Conservation (phyloP, 1,140 invertebrate species). For the Tribolium castaneum region DNA sequence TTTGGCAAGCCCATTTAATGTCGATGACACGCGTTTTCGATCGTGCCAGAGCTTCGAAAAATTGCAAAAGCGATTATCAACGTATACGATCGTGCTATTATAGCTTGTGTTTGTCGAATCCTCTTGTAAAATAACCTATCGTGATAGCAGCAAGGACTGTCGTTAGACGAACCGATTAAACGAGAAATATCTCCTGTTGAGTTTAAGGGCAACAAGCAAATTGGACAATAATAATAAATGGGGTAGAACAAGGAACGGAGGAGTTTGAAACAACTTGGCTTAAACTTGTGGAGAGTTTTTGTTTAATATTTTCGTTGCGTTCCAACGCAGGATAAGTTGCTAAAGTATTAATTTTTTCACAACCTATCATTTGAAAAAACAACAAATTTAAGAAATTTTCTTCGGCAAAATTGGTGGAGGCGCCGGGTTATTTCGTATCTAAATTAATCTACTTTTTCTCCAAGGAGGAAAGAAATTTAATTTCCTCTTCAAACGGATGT, state of each 20-base stretch:
- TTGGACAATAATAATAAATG: constrained; percentile 9
- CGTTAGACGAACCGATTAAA: neutral
- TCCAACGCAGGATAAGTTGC: too few relatives aligned
- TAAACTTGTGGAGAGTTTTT: neutral
- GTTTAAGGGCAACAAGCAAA: constrained; percentile 9
- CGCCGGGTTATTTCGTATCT: neutral
- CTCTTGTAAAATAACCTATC: neutral
- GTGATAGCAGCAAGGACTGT: neutral
- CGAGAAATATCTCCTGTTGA: neutral
- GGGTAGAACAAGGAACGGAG: neutral
- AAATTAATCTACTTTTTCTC: neutral
- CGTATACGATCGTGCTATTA: neutral
- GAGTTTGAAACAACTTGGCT: neutral
- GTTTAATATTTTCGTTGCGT: neutral
- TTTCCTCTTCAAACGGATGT: neutral
- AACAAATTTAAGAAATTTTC: neutral
- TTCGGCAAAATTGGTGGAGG: neutral
- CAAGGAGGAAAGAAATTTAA: neutral
- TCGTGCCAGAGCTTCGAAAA: neutral
- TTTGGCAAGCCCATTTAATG: constrained; percentile 17
- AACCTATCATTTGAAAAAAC: too few relatives aligned
- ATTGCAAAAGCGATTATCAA: neutral
- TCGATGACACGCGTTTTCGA: neutral
- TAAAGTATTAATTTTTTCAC: too few relatives aligned
- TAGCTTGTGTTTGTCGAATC: neutral